Evolutionary conservation across 2,888 invertebrate genomes (phyloP), one percentile per base, ranked within the genome.

Genomic region (Zygothrica quintamaculata): DNA sequence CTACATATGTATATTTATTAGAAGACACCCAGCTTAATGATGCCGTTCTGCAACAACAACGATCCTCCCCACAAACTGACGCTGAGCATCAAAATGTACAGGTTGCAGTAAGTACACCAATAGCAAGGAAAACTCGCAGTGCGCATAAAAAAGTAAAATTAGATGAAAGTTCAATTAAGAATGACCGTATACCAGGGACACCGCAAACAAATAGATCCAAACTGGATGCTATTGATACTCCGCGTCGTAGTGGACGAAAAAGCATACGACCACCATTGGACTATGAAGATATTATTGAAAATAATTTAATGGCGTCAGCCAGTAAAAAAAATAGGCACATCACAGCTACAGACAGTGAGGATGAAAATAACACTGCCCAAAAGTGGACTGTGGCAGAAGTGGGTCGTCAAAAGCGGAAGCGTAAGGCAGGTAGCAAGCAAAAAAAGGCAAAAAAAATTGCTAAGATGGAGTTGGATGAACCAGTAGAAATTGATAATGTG

Each of bases 261-360:
- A 89, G 88, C 44, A 66, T 90, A 0, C 89, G 88, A 12, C 90
- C 90, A 0, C 48, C 67, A 0, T 75, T 86, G 36, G 90, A 90
- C 40, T 90, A 90, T 51, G 82, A 84, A 1, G 89, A 89, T 3
- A 89, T 89, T 6, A 78, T 90, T 6, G 76, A 68, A 4, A 71
- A 56, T 3, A 65, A 50, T 29, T 13, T 58, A 1, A 7, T 65
- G 33, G 65, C 73, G 9, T 77, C 75, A 1, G 42, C 59, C 1
- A 58, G 58, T 12, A 85, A 79, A 42, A 42, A 51, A 1, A 68
- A 50, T 3, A 46, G 55, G 7, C 39, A 44, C 1, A 33, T 11
- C 31, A 7, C 26, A 0, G 13, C 5, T 3, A 22, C 43, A 1
- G 42, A n/a, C 1, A 55, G 53, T 1, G 57, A 62, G 6, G 44